Evolutionary conservation across 2,888 invertebrate genomes (phyloP).

Genomic region (Antheraea assamensis): DNA sequence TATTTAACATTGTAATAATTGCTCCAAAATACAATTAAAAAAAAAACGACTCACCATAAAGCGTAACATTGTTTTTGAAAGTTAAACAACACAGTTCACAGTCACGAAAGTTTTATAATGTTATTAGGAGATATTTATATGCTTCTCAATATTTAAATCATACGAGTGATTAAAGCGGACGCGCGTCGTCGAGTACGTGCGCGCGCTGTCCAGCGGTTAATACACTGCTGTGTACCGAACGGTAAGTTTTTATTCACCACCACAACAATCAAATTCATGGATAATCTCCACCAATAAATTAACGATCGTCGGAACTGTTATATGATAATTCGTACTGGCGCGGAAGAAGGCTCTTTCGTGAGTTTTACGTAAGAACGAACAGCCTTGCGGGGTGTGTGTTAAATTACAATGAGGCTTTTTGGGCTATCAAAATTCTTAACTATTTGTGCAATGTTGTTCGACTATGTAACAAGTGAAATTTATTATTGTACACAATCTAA

Average conservation of each 20-base stretch:
- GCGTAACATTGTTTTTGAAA: constrained; percentile 33
- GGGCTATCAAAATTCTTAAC: not conserved
- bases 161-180: not conserved
- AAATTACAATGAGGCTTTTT: not conserved
- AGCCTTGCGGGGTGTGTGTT: not conserved
- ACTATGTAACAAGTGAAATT: not conserved
- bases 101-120: not conserved
- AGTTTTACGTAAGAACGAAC: not conserved
- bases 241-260: not conserved
- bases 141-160: not conserved
- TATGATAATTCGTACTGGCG: not conserved
- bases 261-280: not conserved
- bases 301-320: not conserved
- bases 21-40: not conserved
- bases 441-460: not conserved
- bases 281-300: not conserved
- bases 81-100: constrained; percentile 30
- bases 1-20: not conserved
- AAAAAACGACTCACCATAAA: constrained; percentile 35
- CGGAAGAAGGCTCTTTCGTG: not conserved
- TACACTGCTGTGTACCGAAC: not conserved
- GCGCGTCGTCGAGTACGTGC: not conserved
- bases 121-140: constrained; percentile 1
- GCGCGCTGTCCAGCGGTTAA: not conserved
- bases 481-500: not conserved